Conservation (phyloP, 2,888 invertebrate genomes). For the Leptothorax acervorum region DNA sequence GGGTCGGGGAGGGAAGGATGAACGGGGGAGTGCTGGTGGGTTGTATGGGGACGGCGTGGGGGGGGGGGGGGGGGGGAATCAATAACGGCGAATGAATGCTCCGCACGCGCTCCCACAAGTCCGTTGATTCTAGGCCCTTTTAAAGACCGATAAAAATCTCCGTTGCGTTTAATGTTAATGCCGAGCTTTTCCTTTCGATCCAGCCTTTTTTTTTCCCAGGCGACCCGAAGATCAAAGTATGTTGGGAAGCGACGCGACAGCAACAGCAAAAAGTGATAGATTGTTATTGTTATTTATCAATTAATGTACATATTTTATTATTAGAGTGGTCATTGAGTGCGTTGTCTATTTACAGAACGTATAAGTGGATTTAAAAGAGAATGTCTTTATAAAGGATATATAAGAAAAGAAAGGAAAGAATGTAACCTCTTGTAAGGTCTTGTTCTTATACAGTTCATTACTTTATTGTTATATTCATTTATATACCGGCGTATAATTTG, state of each 20-base stretch:
- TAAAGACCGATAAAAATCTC: conserved; percentile 53
- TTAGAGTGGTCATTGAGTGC: not conserved
- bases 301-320: not conserved
- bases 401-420: not conserved
- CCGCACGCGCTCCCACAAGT: conserved; percentile 71
- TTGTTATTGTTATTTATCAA: not conserved
- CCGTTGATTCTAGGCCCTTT: conserved; percentile 74
- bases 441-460: not conserved
- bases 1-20: conserved; percentile 52
- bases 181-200: conserved; percentile 15
- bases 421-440: not conserved
- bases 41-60: conserved; percentile 68
- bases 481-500: not conserved
- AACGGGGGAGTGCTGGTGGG: conserved; percentile 77
- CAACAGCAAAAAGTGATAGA: not conserved
- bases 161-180: conserved; percentile 30
- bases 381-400: not conserved
- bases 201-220: not conserved
- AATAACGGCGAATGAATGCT: conserved; percentile 83
- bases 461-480: not conserved
- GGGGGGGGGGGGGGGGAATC: conserved; percentile 76
- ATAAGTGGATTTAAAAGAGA: not conserved
- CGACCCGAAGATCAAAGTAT: not conserved
- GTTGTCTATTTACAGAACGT: not conserved
- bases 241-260: not conserved